Conservation (phyloP, 2,113 vertebrate species). For the Aptenodytes patagonicus region DNA sequence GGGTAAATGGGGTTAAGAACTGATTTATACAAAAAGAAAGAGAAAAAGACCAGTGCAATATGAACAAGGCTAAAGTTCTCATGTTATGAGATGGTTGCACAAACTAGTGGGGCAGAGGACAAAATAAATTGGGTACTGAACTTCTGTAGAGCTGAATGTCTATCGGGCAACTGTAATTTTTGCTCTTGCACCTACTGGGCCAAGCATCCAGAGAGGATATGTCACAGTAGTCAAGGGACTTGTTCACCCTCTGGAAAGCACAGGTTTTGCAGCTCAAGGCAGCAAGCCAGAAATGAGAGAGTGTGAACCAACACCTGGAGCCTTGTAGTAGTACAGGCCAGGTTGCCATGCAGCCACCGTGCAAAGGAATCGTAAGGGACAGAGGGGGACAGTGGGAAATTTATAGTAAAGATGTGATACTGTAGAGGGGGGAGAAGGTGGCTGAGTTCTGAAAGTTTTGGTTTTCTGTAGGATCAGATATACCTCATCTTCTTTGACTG, state of each 20-base stretch:
- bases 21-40: neutral
- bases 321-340: neutral
- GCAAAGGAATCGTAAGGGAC: fast-evolving
- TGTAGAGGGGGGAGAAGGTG: neutral
- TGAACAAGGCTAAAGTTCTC: neutral
- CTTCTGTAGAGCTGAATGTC: neutral
- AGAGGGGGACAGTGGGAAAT: neutral
- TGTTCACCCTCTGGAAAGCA: neutral
- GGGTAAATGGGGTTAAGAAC: neutral
- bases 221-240: neutral
- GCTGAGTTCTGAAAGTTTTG: neutral
- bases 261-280: neutral
- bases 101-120: neutral
- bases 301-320: neutral
- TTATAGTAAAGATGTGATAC: neutral
- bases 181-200: neutral
- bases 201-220: neutral
- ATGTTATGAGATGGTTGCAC: neutral
- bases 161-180: neutral
- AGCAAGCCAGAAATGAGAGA: neutral
- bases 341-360: neutral
- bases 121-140: neutral
- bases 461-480: neutral
- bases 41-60: neutral
- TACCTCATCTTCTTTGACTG: neutral